phyloP scores from a whole-genome alignment of 2,888 invertebrate genomes.

The Byasa hedistus region DNA sequence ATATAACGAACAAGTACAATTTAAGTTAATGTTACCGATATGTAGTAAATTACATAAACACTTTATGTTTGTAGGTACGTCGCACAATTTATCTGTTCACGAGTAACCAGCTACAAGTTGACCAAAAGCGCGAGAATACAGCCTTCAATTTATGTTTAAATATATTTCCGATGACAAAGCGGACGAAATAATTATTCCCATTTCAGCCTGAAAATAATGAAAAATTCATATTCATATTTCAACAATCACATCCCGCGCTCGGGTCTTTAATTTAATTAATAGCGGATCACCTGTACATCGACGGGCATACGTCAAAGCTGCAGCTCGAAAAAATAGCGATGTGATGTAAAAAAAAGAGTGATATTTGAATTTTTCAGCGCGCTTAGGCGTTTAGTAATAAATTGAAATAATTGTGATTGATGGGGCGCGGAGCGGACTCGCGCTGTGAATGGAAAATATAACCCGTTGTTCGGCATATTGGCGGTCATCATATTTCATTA shows the following conservation, averaged over 20 bases:
- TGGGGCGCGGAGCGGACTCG: constrained; percentile 40
- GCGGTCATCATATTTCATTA: no score
- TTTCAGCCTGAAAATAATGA: not conserved
- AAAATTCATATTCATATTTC: constrained; percentile 7
- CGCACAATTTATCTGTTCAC: no score
- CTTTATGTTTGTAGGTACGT: no score
- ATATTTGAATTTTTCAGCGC: constrained; percentile 42
- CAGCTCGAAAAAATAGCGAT: constrained; percentile 6
- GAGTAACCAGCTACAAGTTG: no score
- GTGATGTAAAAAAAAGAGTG: constrained; percentile 27
- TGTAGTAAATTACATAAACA: no score
- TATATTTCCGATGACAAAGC: no score
- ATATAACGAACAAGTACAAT: no score
- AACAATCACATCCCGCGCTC: not conserved
- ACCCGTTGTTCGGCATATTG: not conserved
- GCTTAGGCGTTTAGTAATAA: constrained; percentile 52
- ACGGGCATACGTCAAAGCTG: constrained; percentile 3
- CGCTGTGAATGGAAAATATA: constrained; percentile 37
- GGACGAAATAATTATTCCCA: no score
- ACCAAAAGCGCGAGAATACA: no score
- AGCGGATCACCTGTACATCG: constrained; percentile 9
- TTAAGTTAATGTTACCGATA: no score
- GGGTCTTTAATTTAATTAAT: constrained; percentile 21
- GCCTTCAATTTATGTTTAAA: no score
- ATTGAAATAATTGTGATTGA: constrained; percentile 61